These are phyloP conservation scores for Aphidoletes aphidimyza DNA, from an alignment of 2,888 invertebrate species.

Conservation along the genomic window DNA sequence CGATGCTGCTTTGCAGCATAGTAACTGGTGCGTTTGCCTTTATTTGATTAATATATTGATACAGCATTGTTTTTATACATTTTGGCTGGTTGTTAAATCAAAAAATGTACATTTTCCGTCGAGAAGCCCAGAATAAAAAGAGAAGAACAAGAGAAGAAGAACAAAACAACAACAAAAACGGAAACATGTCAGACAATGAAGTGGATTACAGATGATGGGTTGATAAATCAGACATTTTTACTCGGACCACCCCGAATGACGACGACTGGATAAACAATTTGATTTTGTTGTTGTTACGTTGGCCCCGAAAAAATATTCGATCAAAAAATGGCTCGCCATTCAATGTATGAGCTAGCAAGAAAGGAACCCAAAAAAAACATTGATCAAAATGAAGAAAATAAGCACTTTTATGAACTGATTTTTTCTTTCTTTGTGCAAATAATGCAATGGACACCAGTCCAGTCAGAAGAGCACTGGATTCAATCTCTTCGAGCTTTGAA, in stretches of 20 bases:
- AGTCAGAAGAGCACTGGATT: neutral
- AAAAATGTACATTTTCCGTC: constrained; percentile 3
- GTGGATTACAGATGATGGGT: constrained; percentile 43
- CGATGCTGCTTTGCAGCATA: neutral
- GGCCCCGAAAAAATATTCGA: neutral
- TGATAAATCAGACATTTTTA: constrained; percentile 44
- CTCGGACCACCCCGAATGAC: neutral
- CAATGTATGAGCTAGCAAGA: neutral
- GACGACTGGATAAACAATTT: neutral
- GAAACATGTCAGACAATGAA: constrained; percentile 51
- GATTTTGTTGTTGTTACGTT: neutral
- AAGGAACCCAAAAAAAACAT: constrained; percentile 16
- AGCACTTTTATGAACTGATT: constrained; percentile 30
- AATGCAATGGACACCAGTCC: neutral
- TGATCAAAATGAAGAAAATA: constrained; percentile 7
- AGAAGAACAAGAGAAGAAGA: neutral
- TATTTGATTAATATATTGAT: constrained; percentile 54
- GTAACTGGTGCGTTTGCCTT: constrained; percentile 9
- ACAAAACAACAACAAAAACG: no score
- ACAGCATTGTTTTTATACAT: neutral
- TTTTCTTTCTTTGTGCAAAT: no score
- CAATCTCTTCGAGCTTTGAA: neutral
- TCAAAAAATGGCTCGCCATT: neutral
- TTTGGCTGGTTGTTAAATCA: constrained; percentile 27
- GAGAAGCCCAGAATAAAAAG: neutral